Evolutionary conservation across 2,888 invertebrate genomes (phyloP), one percentile per base, ranked within the genome.

Genomic region (Tethea ocularis): DNA sequence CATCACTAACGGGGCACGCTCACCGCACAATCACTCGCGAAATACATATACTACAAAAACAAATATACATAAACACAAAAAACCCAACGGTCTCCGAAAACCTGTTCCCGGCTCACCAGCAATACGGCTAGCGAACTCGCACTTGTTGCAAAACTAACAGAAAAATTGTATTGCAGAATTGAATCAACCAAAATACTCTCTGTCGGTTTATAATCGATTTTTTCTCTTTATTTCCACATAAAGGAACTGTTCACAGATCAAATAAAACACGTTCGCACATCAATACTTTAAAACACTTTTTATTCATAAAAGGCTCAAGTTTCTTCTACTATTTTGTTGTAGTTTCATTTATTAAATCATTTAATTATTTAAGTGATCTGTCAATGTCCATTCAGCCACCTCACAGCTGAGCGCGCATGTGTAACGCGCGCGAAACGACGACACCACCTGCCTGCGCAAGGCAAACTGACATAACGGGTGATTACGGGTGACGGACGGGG

Each of bases 141-240:
- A 88, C 86, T 88, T 88, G 85, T 89, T 87, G 90, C 86, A 88
- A 88, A 89, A 87, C 84, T 80, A 80, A 79, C 74, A 75, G 82
- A 78, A 78, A 79, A 74, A 74, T 29, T 75, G 78, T 80, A 78
- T 81, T 77, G 72, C 73, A 74, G 78, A 81, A 80, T n/a, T n/a
- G n/a, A 83, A 85, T 82, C 82, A 80, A 82, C 75, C 72, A 78
- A 84, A 86, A 84, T 78, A 81, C 72, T 74, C 77, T 76, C 33
- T 13, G 80, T 78, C 80, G 78, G 78, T 77, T 79, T 80, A 76
- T 75, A 83, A 91, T 91, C 88, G 89, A 90, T 91, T 84, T 86
- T 84, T 81, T 78, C 71, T 72, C 76, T 74, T 75, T 78, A 73
- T 73, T 73, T 75, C 74, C 77, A 72, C 61, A 64, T 61, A 10